Base-by-base conservation (phyloP, 1,140 invertebrate species). In the Ceratina japonica region DNA sequence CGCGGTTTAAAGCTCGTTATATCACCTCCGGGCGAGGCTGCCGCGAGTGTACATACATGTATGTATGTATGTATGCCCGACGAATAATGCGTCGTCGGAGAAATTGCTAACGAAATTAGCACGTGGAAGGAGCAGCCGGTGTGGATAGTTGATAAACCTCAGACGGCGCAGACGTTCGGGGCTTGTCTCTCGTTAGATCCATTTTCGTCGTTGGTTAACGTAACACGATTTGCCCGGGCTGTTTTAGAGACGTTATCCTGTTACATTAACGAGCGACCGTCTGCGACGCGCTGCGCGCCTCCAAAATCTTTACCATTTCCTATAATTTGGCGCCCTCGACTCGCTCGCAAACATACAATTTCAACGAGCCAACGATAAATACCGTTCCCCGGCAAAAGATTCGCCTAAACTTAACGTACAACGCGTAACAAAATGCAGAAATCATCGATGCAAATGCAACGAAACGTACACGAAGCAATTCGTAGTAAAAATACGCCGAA, bases 151-250 rank as follows among this genome's bases (percentile, higher is more conserved):
- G 75, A 76, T 76, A 71, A 77, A 77, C 66, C 58, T 71, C 75
- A 70, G 75, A 69, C 74, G 65, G 22, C 4, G 56, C 74, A 37
- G 65, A 77, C 66, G 66, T 71, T 77, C 59, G 16, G 18, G 37
- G 20, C 54, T 20, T n/a, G 16, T 22, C 66, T 77, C 75, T 71
- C 75, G 75, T 77, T 77, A 71, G 58, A 77, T 77, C 49, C 75
- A 77, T 77, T 77, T 70, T 77, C 75, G 62, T 77, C 58, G 56
- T 77, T 54, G 75, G 75, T 77, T 77, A 70, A 71, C 66, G 66
- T 71, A 71, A 77, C 75, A 12, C 44, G 75, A 77, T 77, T 77
- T 62, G 49, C 44, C n/a, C 49, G 13, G 44, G 58, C 20, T 62
- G 66, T 77, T 77, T 77, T 24, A 77, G 66, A 71, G 24, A n/a